These are phyloP conservation scores for Diadema setosum DNA, from an alignment of 35 echinoderm and acorn worm species.

Conservation along the genomic window DNA sequence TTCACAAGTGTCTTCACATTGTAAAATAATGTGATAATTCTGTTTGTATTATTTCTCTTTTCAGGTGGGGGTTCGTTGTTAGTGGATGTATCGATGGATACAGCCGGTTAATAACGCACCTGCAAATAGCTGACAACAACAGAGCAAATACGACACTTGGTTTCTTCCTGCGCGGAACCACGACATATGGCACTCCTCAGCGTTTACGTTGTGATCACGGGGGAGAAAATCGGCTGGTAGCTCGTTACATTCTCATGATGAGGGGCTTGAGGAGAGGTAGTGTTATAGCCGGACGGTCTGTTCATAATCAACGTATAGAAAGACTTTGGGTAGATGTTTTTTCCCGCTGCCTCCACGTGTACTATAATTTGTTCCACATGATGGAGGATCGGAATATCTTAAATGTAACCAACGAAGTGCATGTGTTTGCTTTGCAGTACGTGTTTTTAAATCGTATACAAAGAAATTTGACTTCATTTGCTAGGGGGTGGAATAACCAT, in stretches of 20 bases:
- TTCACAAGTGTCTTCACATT: too few species aligned
- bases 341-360: neutral
- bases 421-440: neutral
- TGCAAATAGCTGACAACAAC: conserved; percentile 33
- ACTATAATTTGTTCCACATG: neutral
- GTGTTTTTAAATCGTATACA: neutral
- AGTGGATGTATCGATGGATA: conserved; percentile 36
- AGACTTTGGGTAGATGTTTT: conserved; percentile 61
- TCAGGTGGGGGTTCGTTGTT: conserved; percentile 8
- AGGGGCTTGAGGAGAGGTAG: conserved; percentile 29
- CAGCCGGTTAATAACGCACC: neutral
- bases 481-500: neutral
- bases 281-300: conserved; percentile 49
- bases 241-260: conserved; percentile 19
- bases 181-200: neutral
- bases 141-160: neutral
- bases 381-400: conserved; percentile 1
- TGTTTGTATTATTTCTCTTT: too few species aligned
- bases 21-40: too few species aligned
- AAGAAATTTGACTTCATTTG: neutral
- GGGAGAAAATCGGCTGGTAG: conserved; percentile 55
- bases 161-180: conserved; percentile 18
- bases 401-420: neutral
- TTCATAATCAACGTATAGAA: conserved; percentile 68
- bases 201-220: neutral